Evolutionary conservation across 2,797 vertebrate genomes (phyloP), one percentile per base, ranked within the genome.

Genomic region (Peromyscus melanophrys): DNA sequence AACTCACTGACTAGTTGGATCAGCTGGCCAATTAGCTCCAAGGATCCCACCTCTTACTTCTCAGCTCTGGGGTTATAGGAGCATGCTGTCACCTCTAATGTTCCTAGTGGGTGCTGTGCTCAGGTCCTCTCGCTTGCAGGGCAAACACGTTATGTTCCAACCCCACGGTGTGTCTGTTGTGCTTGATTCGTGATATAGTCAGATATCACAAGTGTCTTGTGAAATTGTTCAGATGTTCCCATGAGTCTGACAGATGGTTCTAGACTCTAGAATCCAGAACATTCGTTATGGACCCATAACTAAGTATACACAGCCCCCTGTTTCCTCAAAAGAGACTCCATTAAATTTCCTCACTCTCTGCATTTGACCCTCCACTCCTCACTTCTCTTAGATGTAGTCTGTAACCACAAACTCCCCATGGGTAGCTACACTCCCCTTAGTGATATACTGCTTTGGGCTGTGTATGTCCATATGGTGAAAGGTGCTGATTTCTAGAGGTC

Each of bases 281-380:
- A 16, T 88, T n/a, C 2, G 0, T 31, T 93, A 52, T 46, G 77
- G 65, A 92, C 57, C 1, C 27, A 37, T 16, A 14, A 31, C 5
- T 8, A 1, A 69, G 34, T 31, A 6, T 1, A 17, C 29, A 52
- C 71, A 78, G 23, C 34, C 73, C 8, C 17, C 0, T 5, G n/a
- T 63, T 23, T 46, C n/a, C 27, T 71, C 17, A 5, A 43, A n/a
- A 8, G 43, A 93, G 67, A 55, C 1, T 16, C 4, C 3, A 1
- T 8, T 1, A 7, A 1, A 0, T 71, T 4, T 29, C 19, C 65
- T 40, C 49, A 14, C 34, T 57, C 23, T 59, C 1, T 1, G 71
- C 34, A 25, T 37, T 6, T 11, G 43, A 14, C 34, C 55, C 37
- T 67, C 29, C 61, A 29, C 14, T 0, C 34, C 13, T 76, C 12